A percentile compares a stretch with the other conserved stretches of the same genome.
Conservation (phyloP, 2,797 vertebrate genomes). For the Menidia menidia region DNA sequence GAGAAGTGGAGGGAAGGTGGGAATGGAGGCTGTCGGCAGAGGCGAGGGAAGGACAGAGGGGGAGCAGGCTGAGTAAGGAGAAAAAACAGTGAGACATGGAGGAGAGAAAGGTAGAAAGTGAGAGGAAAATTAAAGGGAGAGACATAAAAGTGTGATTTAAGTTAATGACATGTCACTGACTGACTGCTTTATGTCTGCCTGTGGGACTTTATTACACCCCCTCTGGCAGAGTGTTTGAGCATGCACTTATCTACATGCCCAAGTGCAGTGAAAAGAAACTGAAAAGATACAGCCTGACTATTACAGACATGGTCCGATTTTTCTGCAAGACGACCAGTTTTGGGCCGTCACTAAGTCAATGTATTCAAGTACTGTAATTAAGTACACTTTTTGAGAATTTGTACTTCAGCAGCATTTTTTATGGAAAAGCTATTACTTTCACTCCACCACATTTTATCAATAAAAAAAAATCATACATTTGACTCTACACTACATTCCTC, state of each 20-base stretch:
- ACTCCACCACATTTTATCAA: no score
- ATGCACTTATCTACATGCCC: slow-evolving; percentile 49
- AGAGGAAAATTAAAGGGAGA: slow-evolving; percentile 51
- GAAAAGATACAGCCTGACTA: slow-evolving; percentile 26
- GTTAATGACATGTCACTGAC: slow-evolving; percentile 78
- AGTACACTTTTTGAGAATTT: no score
- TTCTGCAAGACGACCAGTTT: not conserved
- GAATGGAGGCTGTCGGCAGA: slow-evolving; percentile 57
- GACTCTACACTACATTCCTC: no score
- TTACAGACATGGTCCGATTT: slow-evolving; percentile 37
- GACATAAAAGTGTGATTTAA: slow-evolving; percentile 81
- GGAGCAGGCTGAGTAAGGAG: slow-evolving; percentile 33
- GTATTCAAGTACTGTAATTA: no score
- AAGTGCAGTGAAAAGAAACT: slow-evolving; percentile 10
- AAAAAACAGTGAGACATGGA: slow-evolving; percentile 29
- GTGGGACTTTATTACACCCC: slow-evolving; percentile 62
- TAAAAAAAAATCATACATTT: no score
- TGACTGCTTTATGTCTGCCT: slow-evolving; percentile 76
- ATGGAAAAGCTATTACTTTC: no score
- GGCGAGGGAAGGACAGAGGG: slow-evolving; percentile 51
- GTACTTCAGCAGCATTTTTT: no score
- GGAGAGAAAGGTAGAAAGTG: slow-evolving; percentile 48
- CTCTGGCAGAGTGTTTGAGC: slow-evolving; percentile 40
- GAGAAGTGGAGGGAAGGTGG: slow-evolving; percentile 40
- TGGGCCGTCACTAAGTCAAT: no score